phyloP scores from a whole-genome alignment of 1,140 invertebrate species.

The Vollenhovia emeryi region DNA sequence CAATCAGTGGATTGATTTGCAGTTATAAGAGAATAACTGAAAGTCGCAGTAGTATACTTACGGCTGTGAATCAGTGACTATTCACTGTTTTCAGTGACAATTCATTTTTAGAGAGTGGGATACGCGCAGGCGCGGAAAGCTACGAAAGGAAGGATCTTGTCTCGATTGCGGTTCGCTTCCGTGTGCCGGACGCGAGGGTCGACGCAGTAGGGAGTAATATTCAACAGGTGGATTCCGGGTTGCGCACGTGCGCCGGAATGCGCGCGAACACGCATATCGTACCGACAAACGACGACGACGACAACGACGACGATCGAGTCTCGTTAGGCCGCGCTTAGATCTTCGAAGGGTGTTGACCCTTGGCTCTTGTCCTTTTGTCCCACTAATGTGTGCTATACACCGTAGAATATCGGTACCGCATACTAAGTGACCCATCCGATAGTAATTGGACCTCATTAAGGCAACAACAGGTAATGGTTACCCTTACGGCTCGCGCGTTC shows the following conservation, averaged over 20 bases:
- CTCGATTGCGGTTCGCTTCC: conserved; percentile 6
- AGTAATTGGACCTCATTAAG: conserved; percentile 81
- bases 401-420: conserved; percentile 76
- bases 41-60: too few species aligned
- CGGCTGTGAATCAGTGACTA: too few species aligned
- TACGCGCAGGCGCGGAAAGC: not conserved
- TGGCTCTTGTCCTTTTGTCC: conserved; percentile 68
- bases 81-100: too few species aligned
- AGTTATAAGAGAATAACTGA: too few species aligned
- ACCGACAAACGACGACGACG: conserved; percentile 31
- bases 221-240: conserved; percentile 66
- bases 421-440: conserved; percentile 80
- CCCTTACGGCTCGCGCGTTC: conserved; percentile 55
- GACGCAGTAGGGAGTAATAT: conserved; percentile 62
- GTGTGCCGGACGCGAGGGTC: conserved; percentile 26
- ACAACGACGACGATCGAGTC: conserved; percentile 45
- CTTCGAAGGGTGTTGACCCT: conserved; percentile 76
- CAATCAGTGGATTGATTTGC: too few species aligned
- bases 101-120: too few species aligned
- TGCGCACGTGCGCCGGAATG: conserved; percentile 57
- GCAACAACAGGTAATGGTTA: conserved; percentile 73
- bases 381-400: conserved; percentile 74
- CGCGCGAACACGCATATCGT: conserved; percentile 30
- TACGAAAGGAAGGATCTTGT: conserved; percentile 4
- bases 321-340: conserved; percentile 61